Evolutionary conservation across 2,888 invertebrate genomes (phyloP), one percentile per base, ranked within the genome.

Genomic region (Conchocele bisecta): DNA sequence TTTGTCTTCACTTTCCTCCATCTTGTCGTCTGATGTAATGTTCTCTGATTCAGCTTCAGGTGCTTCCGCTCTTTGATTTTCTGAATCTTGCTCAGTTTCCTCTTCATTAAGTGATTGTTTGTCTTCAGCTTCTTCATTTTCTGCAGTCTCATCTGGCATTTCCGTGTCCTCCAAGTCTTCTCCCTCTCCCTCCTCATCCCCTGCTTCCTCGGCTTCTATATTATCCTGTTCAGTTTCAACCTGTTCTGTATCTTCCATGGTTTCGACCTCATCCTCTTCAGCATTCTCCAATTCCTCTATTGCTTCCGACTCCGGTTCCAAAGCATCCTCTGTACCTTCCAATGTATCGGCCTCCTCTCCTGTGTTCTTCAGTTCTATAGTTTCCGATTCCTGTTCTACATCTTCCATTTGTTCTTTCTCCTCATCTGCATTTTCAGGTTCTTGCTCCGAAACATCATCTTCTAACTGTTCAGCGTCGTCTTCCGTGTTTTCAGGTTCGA

Each of bases 251-350:
- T 35, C 33, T 66, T 59, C 48, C 17, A 50, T 50, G 41, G 24
- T 33, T 31, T 22, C 39, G n/a, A 50, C 41, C 22, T 60, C 31
- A 39, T 70, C 50, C 31, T 58, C 48, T 17, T 31, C 24, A 13
- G 29, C 57, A 42, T 20, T 33, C 17, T 29, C 28, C n/a, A n/a
- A n/a, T 66, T 58, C 67, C 24, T 33, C 33, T 22, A 37, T 42
- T 50, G 24, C 26, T 46, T 46, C 57, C 29, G n/a, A n/a, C 22
- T 31, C 35, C 17, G 20, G 3, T 11, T 65, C 48, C 20, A 11
- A 20, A 26, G 46, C 37, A 20, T 29, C 29, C 26, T 41, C 35
- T 41, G 11, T 35, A 22, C 13, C 50, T 65, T 44, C 17, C 39
- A 50, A 3, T 28, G 26, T 17, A 6, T 66, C 65, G 11, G 29